These are phyloP conservation scores for Dinothrombium tinctorium DNA, from an alignment of 1,140 invertebrate species.

Conservation along the genomic window DNA sequence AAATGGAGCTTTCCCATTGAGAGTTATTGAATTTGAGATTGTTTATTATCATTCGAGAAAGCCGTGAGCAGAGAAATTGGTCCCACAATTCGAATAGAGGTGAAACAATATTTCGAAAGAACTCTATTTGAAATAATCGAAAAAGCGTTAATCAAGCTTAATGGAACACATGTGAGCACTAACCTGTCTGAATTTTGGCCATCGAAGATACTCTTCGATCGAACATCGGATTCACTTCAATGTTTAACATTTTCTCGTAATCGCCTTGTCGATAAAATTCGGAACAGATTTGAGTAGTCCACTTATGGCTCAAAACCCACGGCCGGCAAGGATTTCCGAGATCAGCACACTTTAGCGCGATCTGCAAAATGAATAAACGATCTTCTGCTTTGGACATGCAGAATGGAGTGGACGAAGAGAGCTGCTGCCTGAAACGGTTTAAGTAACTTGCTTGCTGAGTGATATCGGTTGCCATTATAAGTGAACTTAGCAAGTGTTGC, in stretches of 20 bases:
- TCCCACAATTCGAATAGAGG: conserved; percentile 14
- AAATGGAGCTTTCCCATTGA: conserved; percentile 4
- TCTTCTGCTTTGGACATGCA: conserved; percentile 33
- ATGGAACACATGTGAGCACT: conserved; percentile 11
- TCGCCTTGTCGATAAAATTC: conserved; percentile 72
- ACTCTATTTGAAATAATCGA: conserved; percentile 4
- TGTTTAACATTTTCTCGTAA: conserved; percentile 27
- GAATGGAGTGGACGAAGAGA: not conserved
- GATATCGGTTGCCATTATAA: conserved; percentile 75
- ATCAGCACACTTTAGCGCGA: conserved; percentile 73
- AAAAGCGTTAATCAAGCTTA: not conserved
- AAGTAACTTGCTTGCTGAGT: conserved; percentile 71
- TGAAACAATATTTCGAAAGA: conserved; percentile 11
- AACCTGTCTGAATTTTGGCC: conserved; percentile 63
- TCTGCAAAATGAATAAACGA: conserved; percentile 59
- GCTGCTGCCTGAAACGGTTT: conserved; percentile 29
- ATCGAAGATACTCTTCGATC: conserved; percentile 52
- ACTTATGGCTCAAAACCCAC: conserved; percentile 59
- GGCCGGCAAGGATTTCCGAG: conserved; percentile 73
- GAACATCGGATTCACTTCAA: conserved; percentile 58
- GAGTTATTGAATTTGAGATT: conserved; percentile 12
- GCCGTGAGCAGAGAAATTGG: conserved; percentile 10
- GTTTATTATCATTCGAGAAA: conserved; percentile 7
- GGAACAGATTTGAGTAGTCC: conserved; percentile 71
- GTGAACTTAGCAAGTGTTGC: conserved; percentile 44